Base-by-base conservation (phyloP, 2,113 vertebrate species). In the Brachyistius frenatus region DNA sequence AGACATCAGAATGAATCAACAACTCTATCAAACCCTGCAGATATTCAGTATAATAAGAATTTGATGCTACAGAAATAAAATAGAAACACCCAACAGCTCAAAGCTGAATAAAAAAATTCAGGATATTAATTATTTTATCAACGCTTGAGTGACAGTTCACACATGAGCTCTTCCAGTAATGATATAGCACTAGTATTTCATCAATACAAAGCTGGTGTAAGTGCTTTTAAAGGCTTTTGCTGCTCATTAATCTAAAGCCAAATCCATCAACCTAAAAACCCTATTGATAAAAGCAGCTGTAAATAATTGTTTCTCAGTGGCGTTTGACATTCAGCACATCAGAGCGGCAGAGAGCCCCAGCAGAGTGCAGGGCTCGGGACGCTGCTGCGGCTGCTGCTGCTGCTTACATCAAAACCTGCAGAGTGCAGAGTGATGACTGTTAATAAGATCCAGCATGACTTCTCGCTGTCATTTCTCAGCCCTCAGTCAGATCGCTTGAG, bases 371-470 rank as follows among this genome's bases (percentile, higher is more conserved):
- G 8, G 55, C 67, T 56, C 8, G 1, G 60, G 72, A 73, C 39
- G 31, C 83, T 3, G 73, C 35, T 1, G 70, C 50, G 8, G 60
- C 23, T 23, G 23, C 23, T 23, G 23, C 23, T 23, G 23, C 23
- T 23, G 23, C 81, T 77, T 41, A 73, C 80, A 80, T 85, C 80
- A 69, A 67, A 76, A 65, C 76, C 80, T 58, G 73, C 67, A 49
- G 81, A 61, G 73, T 62, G 60, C 55, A 23, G 64, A 77, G 74
- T 46, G 70, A 61, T 15, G 67, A 52, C 64, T 69, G 41, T 63
- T 87, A 89, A 91, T 91, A 88, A 86, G 66, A 87, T 81, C 80
- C 84, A 76, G 77, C 74, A 2, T 73, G 85, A 88, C 85, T 84
- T 76, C 73, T 86, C 54, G 37, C 76, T 83, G 84, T 89, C 84